phyloP scores from a whole-genome alignment of 1,140 invertebrate genomes.

The Tetramorium parvispinum region DNA sequence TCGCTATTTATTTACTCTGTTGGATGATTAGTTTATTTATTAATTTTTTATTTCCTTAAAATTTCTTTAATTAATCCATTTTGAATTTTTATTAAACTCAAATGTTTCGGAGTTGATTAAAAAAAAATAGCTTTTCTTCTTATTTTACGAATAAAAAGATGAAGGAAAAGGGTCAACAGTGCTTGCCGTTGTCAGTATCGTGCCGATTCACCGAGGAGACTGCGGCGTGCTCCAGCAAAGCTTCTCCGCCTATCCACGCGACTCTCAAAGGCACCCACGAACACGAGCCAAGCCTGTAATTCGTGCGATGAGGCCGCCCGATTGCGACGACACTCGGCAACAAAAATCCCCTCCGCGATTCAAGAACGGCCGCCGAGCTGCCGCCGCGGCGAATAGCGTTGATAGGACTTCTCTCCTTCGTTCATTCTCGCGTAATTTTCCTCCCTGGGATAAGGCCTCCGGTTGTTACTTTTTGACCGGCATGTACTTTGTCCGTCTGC shows the following conservation, averaged over 20 bases:
- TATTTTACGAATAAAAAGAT: neutral
- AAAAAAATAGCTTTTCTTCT: neutral
- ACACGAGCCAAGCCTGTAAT: constrained; percentile 80
- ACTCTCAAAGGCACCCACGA: constrained; percentile 78
- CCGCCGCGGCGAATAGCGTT: constrained; percentile 47
- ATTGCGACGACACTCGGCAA: constrained; percentile 81
- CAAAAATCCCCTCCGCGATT: constrained; percentile 74
- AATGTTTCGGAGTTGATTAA: neutral
- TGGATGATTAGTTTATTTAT: neutral
- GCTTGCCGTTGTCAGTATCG: constrained; percentile 8
- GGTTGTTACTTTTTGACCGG: constrained; percentile 25
- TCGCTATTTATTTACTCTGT: neutral
- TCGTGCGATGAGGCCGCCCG: constrained; percentile 82
- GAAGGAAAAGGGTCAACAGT: neutral
- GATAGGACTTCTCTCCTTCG: constrained; percentile 62
- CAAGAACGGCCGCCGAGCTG: constrained; percentile 65
- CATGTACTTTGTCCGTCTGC: constrained; percentile 2
- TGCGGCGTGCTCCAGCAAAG: constrained; percentile 51
- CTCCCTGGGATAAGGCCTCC: neutral
- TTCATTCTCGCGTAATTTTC: constrained; percentile 42
- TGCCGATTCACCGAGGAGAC: constrained; percentile 63
- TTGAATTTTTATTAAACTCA: neutral
- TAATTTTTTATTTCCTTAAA: neutral
- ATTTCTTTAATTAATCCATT: neutral
- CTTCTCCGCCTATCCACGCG: constrained; percentile 82